Percentiles rank a stretch among this genome's conserved stretches.
These are phyloP conservation scores for Sympetrum striolatum DNA, from an alignment of 2,888 invertebrate genomes.

Conservation along the genomic window DNA sequence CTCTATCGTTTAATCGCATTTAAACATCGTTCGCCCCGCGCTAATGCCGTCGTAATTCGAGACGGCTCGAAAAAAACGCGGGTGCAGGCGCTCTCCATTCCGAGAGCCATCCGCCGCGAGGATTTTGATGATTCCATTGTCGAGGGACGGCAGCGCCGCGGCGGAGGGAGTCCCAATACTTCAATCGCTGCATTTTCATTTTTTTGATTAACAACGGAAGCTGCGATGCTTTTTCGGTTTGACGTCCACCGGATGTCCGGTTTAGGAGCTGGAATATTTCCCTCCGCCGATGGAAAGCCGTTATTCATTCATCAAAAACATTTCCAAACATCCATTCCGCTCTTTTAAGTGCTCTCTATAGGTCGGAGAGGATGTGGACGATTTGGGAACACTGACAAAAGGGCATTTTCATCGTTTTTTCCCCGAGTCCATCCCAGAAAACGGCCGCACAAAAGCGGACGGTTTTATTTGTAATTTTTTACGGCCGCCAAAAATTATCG, in stretches of 20 bases:
- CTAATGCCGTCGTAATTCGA: slow-evolving; percentile 14
- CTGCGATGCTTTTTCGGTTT: slow-evolving; percentile 30
- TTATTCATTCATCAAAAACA: slow-evolving; percentile 41
- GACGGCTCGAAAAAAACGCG: slow-evolving; percentile 8
- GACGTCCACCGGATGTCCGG: slow-evolving; percentile 42
- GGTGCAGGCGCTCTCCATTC: background rate
- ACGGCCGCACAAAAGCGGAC: background rate
- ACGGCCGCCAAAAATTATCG: background rate
- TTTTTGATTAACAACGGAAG: slow-evolving; percentile 38
- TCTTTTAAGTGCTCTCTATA: slow-evolving; percentile 39
- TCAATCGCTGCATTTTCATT: slow-evolving; percentile 38
- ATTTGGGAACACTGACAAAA: slow-evolving; percentile 28
- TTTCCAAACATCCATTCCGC: slow-evolving; percentile 40
- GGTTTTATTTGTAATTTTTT: background rate
- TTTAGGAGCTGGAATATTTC: slow-evolving; percentile 19
- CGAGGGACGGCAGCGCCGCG: background rate
- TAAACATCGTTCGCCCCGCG: slow-evolving; percentile 1
- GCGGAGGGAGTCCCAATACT: slow-evolving; percentile 3
- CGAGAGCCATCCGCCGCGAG: slow-evolving; percentile 2
- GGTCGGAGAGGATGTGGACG: slow-evolving; percentile 30
- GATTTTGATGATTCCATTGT: slow-evolving; percentile 39
- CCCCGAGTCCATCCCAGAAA: background rate
- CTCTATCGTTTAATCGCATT: background rate
- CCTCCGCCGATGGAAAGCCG: slow-evolving; percentile 3
- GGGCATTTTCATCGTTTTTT: background rate